Evolutionary conservation across 1,140 invertebrate genomes (phyloP), one percentile per base, ranked within the genome.

Genomic region (Bicyclus anynana): DNA sequence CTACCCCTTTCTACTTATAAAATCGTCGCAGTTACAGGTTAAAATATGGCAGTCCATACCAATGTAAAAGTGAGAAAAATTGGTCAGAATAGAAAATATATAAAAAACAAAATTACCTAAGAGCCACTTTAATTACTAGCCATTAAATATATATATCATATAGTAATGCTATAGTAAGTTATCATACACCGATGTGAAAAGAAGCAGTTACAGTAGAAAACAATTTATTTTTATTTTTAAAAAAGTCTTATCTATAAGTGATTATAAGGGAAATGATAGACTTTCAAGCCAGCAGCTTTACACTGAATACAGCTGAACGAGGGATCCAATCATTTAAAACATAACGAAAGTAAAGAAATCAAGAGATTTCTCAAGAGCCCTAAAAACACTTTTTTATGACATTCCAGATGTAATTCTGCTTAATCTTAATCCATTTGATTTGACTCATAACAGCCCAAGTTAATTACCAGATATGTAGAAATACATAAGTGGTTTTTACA

Each of bases 171-270:
- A 76, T 69, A 69, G 74, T 72, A 75, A 60, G 61, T 72, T 77
- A 72, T 74, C 72, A 59, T 87, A 83, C 78, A 83, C 62, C 72
- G 69, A 80, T 82, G 67, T 67, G 73, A 84, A 83, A 85, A 82
- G 76, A 87, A 87, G 84, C 84, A 57, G 67, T 83, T 85, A 84
- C 71, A 80, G 76, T 84, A 84, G 73, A 85, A 87, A 84, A 84
- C 69, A 87, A 78, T 74, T 67, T n/a, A n/a, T n/a, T 44, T 70
- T 74, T 77, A 74, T 77, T 76, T 77, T 84, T 77, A 83, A 84
- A 87, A 87, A 84, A 84, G 77, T 80, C 80, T 87, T 85, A 87
- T 33, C 29, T 33, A 33, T 33, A 33, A 12, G 9, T 4, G 9
- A 33, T 7, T 12, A 3, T 33, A 33, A 33, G 10, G 29, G 29